These are phyloP conservation scores for Nyctereutes procyonoides DNA, from an alignment of 2,113 vertebrate species.

Conservation along the genomic window DNA sequence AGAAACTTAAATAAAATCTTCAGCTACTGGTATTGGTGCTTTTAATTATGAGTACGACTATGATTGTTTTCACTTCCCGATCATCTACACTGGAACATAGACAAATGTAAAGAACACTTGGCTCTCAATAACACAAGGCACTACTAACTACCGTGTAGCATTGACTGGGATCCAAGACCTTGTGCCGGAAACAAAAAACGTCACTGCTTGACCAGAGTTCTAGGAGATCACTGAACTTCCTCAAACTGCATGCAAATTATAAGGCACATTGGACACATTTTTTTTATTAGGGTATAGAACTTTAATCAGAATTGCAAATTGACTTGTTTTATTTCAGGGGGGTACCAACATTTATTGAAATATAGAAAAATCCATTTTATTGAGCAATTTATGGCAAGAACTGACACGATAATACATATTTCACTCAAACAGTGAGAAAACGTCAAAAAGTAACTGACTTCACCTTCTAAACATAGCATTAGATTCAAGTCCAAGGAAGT, in stretches of 20 bases:
- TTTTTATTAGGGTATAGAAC: not conserved
- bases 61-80: not conserved
- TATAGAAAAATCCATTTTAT: conserved; percentile 90
- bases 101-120: not conserved
- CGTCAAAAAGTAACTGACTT: conserved; percentile 84
- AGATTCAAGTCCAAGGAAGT: conserved; percentile 87
- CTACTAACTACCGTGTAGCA: not conserved
- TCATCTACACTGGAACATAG: not conserved
- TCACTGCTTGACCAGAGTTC: not conserved
- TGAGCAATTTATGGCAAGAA: conserved; percentile 89
- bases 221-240: not conserved
- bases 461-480: conserved; percentile 83
- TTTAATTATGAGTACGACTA: not conserved
- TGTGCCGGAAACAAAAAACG: not conserved
- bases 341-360: conserved; percentile 95
- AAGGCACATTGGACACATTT: not conserved
- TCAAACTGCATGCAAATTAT: not conserved
- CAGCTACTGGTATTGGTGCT: not conserved
- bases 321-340: not conserved
- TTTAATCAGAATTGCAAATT: not conserved
- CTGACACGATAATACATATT: conserved; percentile 87
- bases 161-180: not conserved
- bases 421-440: conserved; percentile 88
- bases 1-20: not conserved
- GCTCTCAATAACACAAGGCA: not conserved